These are phyloP conservation scores for Sphecodes monilicornis DNA, from an alignment of 2,888 invertebrate genomes.

Conservation along the genomic window DNA sequence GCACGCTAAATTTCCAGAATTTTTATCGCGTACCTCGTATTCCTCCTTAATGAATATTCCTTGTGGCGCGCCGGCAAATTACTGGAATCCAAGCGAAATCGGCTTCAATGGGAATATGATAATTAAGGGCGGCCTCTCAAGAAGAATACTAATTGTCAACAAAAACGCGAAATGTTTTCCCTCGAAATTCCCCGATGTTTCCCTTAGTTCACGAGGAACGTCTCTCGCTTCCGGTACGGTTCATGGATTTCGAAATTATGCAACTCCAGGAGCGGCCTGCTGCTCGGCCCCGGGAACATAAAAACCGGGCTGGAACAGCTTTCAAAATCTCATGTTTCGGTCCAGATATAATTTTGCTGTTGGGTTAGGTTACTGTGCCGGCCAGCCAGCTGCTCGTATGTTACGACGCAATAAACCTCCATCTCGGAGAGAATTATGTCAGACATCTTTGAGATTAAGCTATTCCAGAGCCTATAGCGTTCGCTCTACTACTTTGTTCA, in stretches of 20 bases:
- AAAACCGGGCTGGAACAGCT: constrained; percentile 46
- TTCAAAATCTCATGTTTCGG: constrained; percentile 53
- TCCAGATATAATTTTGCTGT: constrained; percentile 49
- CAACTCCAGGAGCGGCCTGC: constrained; percentile 1
- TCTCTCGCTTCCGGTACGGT: constrained; percentile 44
- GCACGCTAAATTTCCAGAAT: constrained; percentile 45
- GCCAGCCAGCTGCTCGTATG: constrained; percentile 63
- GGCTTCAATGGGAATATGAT: constrained; percentile 50
- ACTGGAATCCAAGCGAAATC: constrained; percentile 57
- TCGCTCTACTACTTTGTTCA: constrained; percentile 48
- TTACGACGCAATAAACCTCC: constrained; percentile 80
- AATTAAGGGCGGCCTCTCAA: constrained; percentile 31
- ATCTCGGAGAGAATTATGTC: constrained; percentile 75
- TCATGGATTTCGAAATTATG: constrained; percentile 18
- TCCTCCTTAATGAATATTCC: constrained; percentile 52
- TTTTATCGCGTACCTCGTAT: constrained; percentile 48
- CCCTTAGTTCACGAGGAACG: constrained; percentile 19
- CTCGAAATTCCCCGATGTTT: constrained; percentile 14
- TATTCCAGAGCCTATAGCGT: constrained; percentile 30
- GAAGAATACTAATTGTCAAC: constrained; percentile 31
- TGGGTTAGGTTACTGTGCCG: constrained; percentile 50
- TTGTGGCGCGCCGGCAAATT: constrained; percentile 41
- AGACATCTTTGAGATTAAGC: constrained; percentile 80
- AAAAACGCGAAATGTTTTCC: background rate
- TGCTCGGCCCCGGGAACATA: constrained; percentile 5